Conservation (phyloP, 64 coral and sea anemone genomes). For the Hydrozoanthus tunicans region DNA sequence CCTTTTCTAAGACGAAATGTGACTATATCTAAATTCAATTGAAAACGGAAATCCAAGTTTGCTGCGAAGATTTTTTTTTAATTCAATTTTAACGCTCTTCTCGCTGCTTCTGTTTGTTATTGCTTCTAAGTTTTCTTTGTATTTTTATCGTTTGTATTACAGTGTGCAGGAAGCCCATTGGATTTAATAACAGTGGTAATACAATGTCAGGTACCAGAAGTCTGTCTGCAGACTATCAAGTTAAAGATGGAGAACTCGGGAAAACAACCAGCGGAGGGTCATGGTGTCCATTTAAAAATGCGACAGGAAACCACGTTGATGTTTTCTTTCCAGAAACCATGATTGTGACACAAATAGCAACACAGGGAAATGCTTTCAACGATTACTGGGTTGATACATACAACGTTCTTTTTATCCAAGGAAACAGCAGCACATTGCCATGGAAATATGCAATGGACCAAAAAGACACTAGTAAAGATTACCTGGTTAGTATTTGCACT, state of each 20-base stretch:
- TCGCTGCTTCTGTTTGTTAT: too few species aligned
- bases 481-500: not conserved
- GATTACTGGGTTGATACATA: slow-evolving; percentile 6
- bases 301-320: not conserved
- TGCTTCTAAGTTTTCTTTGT: too few species aligned
- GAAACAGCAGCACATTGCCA: not conserved
- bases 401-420: not conserved
- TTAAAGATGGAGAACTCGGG: slow-evolving; percentile 24
- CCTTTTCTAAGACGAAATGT: too few species aligned
- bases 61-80: not conserved
- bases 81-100: not conserved
- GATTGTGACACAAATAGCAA: slow-evolving; percentile 56
- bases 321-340: slow-evolving; percentile 44
- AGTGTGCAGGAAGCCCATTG: slow-evolving; percentile 24
- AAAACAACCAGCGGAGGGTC: slow-evolving; percentile 1
- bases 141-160: too few species aligned
- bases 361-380: slow-evolving; percentile 40
- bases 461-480: not conserved
- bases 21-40: not conserved
- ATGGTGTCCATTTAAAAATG: slow-evolving; percentile 29
- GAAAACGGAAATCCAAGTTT: too few species aligned
- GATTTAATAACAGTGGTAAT: not conserved
- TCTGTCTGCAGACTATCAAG: not conserved
- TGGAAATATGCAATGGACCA: not conserved
- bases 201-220: not conserved